Conservation (phyloP, 2,113 vertebrate species). For the Syngnathus typhle region DNA sequence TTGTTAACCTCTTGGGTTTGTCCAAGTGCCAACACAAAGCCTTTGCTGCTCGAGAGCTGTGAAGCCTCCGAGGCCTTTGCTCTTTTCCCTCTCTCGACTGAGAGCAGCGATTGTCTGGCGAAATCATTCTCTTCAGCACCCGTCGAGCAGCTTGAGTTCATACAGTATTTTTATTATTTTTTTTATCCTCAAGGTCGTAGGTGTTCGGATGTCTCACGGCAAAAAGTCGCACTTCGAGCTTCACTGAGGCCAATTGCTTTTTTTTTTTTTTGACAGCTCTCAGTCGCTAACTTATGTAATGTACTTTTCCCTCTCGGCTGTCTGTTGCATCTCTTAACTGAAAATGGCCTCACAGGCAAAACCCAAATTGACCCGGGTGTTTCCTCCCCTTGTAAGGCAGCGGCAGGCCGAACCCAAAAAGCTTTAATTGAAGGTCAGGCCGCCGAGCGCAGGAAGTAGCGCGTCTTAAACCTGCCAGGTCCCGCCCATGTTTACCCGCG, state of each 20-base stretch:
- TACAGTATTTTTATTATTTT: not conserved
- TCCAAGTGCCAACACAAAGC: not conserved
- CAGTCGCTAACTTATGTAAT: not conserved
- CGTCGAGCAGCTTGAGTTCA: not conserved
- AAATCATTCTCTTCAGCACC: not conserved
- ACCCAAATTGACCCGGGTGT: not conserved
- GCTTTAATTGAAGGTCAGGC: conserved; percentile 56
- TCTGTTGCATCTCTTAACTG: not conserved
- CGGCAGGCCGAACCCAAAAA: conserved; percentile 51
- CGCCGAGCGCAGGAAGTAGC: not conserved
- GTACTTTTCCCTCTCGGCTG: not conserved
- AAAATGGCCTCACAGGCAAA: not conserved
- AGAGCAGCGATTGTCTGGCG: not conserved
- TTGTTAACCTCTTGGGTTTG: not conserved
- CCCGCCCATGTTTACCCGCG: conserved; percentile 11
- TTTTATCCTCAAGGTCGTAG: not conserved
- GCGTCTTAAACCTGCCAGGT: not conserved
- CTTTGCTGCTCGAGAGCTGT: not conserved
- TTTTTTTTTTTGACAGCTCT: not conserved
- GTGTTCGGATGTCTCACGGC: not conserved
- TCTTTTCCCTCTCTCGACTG: not conserved
- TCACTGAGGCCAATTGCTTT: not conserved
- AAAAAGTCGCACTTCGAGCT: not conserved
- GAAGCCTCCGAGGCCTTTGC: not conserved
- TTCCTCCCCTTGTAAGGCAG: conserved; percentile 10